Conservation (phyloP, 2,888 invertebrate species). For the Patella caerulea region DNA sequence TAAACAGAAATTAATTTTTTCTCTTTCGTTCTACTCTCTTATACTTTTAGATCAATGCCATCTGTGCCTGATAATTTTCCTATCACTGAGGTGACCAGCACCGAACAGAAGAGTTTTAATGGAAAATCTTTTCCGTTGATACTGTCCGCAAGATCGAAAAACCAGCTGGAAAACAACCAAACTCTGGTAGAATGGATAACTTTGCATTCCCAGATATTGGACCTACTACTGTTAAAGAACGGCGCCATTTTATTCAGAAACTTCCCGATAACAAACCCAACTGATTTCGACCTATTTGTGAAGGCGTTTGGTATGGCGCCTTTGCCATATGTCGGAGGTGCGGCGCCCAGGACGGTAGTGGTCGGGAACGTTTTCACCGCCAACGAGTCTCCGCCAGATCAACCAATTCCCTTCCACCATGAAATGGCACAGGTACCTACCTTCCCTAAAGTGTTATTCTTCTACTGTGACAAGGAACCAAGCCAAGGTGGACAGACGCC, state of each 20-base stretch:
- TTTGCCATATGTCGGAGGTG: conserved; percentile 58
- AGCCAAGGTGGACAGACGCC: conserved; percentile 55
- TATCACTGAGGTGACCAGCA: not conserved
- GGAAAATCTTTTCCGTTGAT: conserved; percentile 44
- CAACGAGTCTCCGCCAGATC: conserved; percentile 60
- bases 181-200: conserved; percentile 35
- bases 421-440: conserved; percentile 62
- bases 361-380: conserved; percentile 55
- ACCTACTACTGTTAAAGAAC: conserved; percentile 39
- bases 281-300: conserved; percentile 48
- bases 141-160: conserved; percentile 30
- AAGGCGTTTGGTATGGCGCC: conserved; percentile 46
- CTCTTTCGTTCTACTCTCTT: not conserved
- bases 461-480: conserved; percentile 53
- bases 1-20: not conserved
- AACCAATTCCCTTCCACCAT: conserved; percentile 59
- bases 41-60: not conserved
- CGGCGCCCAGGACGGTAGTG: conserved; percentile 46
- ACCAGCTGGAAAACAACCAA: not conserved
- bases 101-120: conserved; percentile 45
- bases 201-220: conserved; percentile 32
- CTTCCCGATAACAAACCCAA: conserved; percentile 48
- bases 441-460: conserved; percentile 51
- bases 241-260: conserved; percentile 56
- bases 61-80: conserved; percentile 4